Evolutionary conservation across 2,113 vertebrate genomes (phyloP).

Genomic region (Kryptolebias marmoratus): DNA sequence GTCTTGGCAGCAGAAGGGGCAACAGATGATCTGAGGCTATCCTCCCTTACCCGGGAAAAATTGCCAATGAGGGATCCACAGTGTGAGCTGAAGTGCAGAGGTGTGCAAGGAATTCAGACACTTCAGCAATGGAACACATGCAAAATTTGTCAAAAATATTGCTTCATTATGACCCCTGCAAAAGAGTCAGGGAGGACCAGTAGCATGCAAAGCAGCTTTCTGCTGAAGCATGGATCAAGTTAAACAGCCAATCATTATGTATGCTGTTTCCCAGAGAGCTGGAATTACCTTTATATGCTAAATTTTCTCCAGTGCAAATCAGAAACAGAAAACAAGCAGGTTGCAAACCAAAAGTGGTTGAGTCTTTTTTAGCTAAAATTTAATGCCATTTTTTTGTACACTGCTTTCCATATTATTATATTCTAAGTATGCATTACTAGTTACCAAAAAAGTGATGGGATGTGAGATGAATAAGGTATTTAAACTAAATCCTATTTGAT

Average conservation of each 20-base stretch:
- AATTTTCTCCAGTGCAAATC: constrained; percentile 22
- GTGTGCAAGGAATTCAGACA: constrained; percentile 34
- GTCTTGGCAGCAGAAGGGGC: constrained; percentile 8
- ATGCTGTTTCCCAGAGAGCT: constrained; percentile 41
- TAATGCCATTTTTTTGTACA: constrained; percentile 22
- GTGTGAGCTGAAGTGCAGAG: not conserved
- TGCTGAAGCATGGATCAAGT: constrained; percentile 27
- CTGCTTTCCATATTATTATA: not conserved
- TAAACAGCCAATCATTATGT: constrained; percentile 46
- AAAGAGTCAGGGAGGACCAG: not conserved
- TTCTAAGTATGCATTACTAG: not conserved
- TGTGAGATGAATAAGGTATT: not conserved
- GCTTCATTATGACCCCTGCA: constrained; percentile 38
- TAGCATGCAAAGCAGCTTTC: constrained; percentile 52
- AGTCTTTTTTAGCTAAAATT: constrained; percentile 40
- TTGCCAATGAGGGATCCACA: not conserved
- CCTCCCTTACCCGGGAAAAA: constrained; percentile 2
- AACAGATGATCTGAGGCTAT: constrained; percentile 1
- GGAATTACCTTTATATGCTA: constrained; percentile 28
- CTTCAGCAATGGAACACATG: constrained; percentile 32
- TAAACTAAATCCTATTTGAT: not conserved
- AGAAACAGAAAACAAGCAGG: not conserved
- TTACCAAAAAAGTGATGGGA: too few relatives aligned
- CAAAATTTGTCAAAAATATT: constrained; percentile 49
- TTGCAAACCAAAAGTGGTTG: constrained; percentile 4